phyloP scores from a whole-genome alignment of 2,113 vertebrate species.

The Steatornis caripensis region DNA sequence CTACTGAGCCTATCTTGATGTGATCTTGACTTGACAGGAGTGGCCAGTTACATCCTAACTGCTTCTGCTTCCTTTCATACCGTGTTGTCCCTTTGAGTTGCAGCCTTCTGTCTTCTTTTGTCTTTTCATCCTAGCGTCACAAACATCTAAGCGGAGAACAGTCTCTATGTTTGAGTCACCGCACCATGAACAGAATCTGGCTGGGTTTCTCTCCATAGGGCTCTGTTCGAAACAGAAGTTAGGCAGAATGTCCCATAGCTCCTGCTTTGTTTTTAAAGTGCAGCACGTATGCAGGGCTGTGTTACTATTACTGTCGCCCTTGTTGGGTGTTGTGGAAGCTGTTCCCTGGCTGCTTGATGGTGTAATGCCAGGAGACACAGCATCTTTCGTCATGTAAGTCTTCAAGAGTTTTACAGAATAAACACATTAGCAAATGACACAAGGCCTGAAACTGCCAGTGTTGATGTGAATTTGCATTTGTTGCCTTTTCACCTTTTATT shows the following conservation, averaged over 20 bases:
- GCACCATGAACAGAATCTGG: background rate
- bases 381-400: background rate
- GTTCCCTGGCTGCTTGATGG: background rate
- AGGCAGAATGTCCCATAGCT: accelerated
- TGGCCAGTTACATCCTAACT: background rate
- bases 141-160: background rate
- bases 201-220: background rate
- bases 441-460: background rate
- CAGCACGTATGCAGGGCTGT: background rate
- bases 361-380: background rate
- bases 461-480: background rate
- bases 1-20: background rate
- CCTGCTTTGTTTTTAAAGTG: background rate
- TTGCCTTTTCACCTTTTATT: background rate
- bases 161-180: background rate
- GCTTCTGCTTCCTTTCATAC: background rate
- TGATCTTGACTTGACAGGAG: background rate
- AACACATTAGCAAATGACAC: background rate
- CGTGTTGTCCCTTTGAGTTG: background rate
- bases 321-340: background rate
- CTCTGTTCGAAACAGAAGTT: background rate
- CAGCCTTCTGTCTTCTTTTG: background rate
- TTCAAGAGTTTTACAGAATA: background rate
- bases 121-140: background rate
- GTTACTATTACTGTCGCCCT: background rate